Evolutionary conservation across 2,797 vertebrate species (phyloP), one percentile per base, ranked within the genome.

Genomic region (Philypnodon macrostomus): DNA sequence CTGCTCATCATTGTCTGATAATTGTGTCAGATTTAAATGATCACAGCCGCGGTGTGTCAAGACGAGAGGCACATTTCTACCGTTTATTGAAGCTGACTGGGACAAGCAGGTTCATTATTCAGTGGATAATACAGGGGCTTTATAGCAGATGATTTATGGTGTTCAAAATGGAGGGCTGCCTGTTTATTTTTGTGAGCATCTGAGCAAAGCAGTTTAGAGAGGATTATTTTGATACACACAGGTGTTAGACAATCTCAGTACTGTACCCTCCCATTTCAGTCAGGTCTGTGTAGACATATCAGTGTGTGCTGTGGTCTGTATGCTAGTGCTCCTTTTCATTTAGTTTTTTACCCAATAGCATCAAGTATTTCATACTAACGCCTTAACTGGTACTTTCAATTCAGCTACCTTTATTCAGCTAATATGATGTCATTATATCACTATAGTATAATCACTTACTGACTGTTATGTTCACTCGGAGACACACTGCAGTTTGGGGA

Each of bases 201-300:
- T 47, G 68, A 64, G 58, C 53, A 65, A 49, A 74, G 51, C 71
- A 61, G 46, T 60, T 65, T 55, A 35, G 63, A 18, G 7, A 65
- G 68, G 60, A 51, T 56, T 53, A 42, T 47, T 65, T 59, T 66
- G 33, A 61, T 77, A 71, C 64, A 73, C 66, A 69, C 53, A 68
- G 67, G 58, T 84, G 77, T 78, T 68, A 67, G 77, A 83, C 80
- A 76, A 79, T 84, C 80, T 79, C 78, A 70, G 77, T 86, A 82
- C 67, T 81, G 79, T 84, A 81, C 66, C 49, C 75, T 67, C 69
- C 52, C 74, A 76, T 71, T 74, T 59, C 56, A 66, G 73, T 73
- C 80, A 84, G 80, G 80, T 84, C 70, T 83, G 68, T 77, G 70
- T 81, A 84, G 84, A 77, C 80, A 80, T 84, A 80, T 87, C 75